Evolutionary conservation across 2,888 invertebrate species (phyloP), one percentile per base, ranked within the genome.

Genomic region (Mesorhabditis belari): DNA sequence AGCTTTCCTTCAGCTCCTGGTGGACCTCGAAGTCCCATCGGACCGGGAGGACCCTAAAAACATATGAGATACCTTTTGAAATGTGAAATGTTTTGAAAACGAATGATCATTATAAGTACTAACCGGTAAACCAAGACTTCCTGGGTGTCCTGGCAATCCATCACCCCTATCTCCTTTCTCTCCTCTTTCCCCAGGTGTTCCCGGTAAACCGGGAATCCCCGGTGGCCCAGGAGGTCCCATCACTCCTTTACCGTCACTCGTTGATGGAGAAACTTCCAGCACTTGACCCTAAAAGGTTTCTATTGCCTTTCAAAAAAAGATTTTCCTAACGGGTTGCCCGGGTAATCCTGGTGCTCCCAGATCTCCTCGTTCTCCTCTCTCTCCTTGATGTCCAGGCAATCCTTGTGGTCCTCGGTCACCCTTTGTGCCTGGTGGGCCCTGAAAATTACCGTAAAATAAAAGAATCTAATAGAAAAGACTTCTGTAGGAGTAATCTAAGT

Each of bases 311-410:
- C 35, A 21, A n/a, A 29, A 53, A 53, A 58, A 27, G 17, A 17
- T 4, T 28, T 12, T n/a, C n/a, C 66, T 28, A 27, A 73, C 72
- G 5, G 73, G 73, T 61, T 71, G 73, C 26, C 76, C 76, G 1
- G 77, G 76, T 24, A 75, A 52, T 55, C 76, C 76, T 4, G 78
- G 77, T 19, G 75, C 70, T 35, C 80, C 79, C 49, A 77, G 77
- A 23, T 75, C 77, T 27, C 79, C 79, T 17, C 79, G 58, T 6
- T 79, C 77, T 51, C 78, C 77, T 57, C 72, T 64, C n/a, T 75
- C 75, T 51, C 76, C 78, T n/a, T 70, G 68, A 51, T 70, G 77
- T 0, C 78, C 77, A 49, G 75, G 77, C 35, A 75, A 66, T 26
- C 77, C 77, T 59, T 75, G 77, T 2, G 75, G 74, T 4, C 76